Evolutionary conservation across 2,797 vertebrate genomes (phyloP).

Genomic region (Odontamblyopus rebecca): DNA sequence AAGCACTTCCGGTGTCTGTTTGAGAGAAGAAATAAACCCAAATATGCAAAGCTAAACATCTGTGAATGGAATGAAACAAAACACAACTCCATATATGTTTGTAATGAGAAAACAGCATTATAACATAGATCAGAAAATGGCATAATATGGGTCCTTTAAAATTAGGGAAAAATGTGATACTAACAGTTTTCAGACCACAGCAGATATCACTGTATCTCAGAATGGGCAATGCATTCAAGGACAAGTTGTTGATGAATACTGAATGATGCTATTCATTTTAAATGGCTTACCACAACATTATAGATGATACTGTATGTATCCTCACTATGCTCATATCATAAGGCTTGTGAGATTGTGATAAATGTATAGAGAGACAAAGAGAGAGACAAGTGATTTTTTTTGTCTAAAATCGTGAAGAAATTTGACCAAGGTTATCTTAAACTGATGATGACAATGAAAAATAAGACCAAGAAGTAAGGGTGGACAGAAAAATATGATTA

Average conservation of each 20-base stretch:
- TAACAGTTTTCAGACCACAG: neutral
- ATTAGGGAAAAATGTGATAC: neutral
- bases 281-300: neutral
- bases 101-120: no score
- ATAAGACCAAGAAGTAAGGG: neutral
- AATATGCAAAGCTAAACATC: no score
- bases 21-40: no score
- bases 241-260: slow-evolving; percentile 2
- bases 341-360: neutral
- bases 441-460: neutral
- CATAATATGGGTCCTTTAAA: no score
- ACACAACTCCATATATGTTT: no score
- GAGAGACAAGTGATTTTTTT: no score
- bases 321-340: neutral
- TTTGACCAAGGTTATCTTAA: neutral
- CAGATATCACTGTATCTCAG: neutral
- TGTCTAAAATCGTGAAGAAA: neutral
- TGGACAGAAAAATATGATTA: no score
- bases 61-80: no score
- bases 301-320: neutral
- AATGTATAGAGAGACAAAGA: neutral
- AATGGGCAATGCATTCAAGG: neutral
- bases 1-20: no score
- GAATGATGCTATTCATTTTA: slow-evolving; percentile 4
- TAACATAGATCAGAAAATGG: no score